Evolutionary conservation across 2,113 vertebrate genomes (phyloP).

Genomic region (Macrotus californicus): DNA sequence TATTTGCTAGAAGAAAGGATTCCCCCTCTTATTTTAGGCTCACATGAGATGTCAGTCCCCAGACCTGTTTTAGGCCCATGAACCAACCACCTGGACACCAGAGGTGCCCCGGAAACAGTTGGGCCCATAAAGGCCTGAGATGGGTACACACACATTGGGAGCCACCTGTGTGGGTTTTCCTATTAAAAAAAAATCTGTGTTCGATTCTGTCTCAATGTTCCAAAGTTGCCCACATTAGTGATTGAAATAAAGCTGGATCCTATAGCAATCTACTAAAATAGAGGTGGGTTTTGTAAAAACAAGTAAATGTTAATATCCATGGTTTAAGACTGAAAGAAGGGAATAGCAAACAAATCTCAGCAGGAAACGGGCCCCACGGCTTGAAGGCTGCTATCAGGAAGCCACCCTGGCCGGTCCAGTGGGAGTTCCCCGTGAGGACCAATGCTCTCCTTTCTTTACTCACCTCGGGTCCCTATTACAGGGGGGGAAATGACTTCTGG

Average conservation of each 20-base stretch:
- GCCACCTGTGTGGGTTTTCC: neutral
- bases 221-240: neutral
- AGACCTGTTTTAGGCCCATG: neutral
- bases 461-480: neutral
- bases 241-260: neutral
- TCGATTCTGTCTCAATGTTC: neutral
- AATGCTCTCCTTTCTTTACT: rapidly evolving
- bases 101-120: neutral
- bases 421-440: rapidly evolving
- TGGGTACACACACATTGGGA: neutral
- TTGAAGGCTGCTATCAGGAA: neutral
- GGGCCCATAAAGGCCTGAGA: neutral
- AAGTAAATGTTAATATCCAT: neutral
- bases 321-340: neutral
- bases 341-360: neutral
- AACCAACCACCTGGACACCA: neutral
- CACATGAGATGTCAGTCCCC: neutral
- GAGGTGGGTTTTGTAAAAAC: neutral
- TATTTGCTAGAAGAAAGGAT: neutral
- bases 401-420: rapidly evolving
- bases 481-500: neutral
- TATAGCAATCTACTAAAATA: neutral
- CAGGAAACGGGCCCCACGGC: neutral
- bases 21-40: neutral
- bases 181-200: neutral